These are phyloP conservation scores for Pachydiplax longipennis DNA, from an alignment of 2,888 invertebrate genomes.

Conservation along the genomic window DNA sequence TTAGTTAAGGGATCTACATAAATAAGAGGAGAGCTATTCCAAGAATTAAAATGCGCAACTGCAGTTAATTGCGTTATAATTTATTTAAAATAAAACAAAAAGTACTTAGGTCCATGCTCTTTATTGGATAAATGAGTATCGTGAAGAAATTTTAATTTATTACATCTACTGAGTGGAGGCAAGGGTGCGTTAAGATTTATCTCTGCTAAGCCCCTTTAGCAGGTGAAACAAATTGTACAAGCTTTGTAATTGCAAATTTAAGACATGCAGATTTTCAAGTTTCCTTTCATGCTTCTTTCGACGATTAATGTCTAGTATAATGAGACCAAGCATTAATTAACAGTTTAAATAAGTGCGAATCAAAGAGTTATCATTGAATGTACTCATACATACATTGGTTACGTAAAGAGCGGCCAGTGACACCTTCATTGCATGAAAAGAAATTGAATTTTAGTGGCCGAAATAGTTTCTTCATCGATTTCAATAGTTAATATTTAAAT, in stretches of 20 bases:
- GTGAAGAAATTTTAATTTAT: slow-evolving; percentile 32
- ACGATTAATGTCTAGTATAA: slow-evolving; percentile 6
- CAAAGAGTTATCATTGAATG: slow-evolving; percentile 25
- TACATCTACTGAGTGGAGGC: slow-evolving; percentile 33
- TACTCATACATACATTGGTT: slow-evolving; percentile 44
- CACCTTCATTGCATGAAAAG: slow-evolving; percentile 44
- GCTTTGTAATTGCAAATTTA: slow-evolving; percentile 35
- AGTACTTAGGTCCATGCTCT: slow-evolving; percentile 35
- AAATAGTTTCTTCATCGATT: neutral
- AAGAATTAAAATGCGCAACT: slow-evolving; percentile 39
- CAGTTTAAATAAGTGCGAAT: slow-evolving; percentile 39
- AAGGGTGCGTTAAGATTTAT: slow-evolving; percentile 33
- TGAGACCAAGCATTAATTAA: slow-evolving; percentile 30
- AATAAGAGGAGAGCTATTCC: slow-evolving; percentile 18
- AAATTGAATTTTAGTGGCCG: slow-evolving; percentile 41
- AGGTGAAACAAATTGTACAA: slow-evolving; percentile 30
- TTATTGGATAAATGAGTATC: slow-evolving; percentile 11
- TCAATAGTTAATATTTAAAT: neutral
- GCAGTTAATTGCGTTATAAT: neutral
- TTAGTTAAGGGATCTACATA: slow-evolving; percentile 34
- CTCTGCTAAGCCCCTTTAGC: slow-evolving; percentile 39
- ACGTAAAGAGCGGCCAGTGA: slow-evolving; percentile 29
- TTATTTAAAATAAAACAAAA: slow-evolving; percentile 37
- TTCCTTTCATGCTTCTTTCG: slow-evolving; percentile 21
- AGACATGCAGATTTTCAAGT: slow-evolving; percentile 21